phyloP scores from a whole-genome alignment of 2,888 invertebrate species.

The Diloba caeruleocephala region DNA sequence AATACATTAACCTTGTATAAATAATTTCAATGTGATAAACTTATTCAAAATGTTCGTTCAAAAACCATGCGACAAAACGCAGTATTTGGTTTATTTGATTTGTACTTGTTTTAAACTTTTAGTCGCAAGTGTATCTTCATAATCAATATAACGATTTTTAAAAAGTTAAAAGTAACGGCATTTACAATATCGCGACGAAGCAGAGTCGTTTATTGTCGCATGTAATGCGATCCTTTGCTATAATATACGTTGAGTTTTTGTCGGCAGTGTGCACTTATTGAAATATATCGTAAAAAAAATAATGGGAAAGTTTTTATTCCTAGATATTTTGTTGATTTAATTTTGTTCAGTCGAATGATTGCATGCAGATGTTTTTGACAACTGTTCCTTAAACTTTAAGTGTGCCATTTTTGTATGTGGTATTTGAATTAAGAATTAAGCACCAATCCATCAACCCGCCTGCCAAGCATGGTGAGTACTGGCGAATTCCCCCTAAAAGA shows the following conservation, averaged over 20 bases:
- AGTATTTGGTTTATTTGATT: too few species aligned
- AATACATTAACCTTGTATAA: too few species aligned
- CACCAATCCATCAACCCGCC: too few species aligned
- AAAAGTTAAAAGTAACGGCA: slow-evolving; percentile 54
- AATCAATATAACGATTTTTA: slow-evolving; percentile 47
- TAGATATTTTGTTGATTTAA: not conserved
- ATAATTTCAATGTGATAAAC: too few species aligned
- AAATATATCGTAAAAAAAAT: slow-evolving; percentile 31
- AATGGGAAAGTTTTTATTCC: not conserved
- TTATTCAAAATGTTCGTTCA: too few species aligned
- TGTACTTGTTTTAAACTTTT: not conserved
- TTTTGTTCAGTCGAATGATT: too few species aligned
- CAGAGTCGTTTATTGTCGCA: slow-evolving; percentile 54
- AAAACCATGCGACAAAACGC: slow-evolving; percentile 1
- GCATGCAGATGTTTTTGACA: too few species aligned
- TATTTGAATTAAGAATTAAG: too few species aligned
- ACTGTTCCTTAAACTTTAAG: too few species aligned
- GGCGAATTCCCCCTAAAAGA: too few species aligned
- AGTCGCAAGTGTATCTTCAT: slow-evolving; percentile 33
- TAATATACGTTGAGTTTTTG: slow-evolving; percentile 49
- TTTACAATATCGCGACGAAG: slow-evolving; percentile 52
- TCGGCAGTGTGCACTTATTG: slow-evolving; percentile 40
- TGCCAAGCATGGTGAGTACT: too few species aligned
- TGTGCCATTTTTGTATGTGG: too few species aligned
- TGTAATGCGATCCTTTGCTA: slow-evolving; percentile 53